Evolutionary conservation across 2,888 invertebrate species (phyloP).

Genomic region (Morinoia aosen): DNA sequence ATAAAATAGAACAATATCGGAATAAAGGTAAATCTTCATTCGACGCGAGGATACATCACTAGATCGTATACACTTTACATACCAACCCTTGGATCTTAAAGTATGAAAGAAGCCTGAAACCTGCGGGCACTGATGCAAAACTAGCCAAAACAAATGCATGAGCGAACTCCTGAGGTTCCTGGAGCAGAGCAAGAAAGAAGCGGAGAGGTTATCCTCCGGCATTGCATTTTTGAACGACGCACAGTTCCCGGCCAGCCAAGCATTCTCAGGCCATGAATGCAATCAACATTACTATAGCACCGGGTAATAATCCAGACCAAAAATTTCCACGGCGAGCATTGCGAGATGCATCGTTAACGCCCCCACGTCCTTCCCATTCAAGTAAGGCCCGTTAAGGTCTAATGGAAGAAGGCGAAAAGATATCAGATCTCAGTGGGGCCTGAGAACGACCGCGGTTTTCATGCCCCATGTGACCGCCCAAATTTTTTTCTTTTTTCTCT

Average conservation of each 20-base stretch:
- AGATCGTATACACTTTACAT: neutral
- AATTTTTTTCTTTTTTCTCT: neutral
- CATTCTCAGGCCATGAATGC: constrained; percentile 46
- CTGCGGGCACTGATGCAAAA: neutral
- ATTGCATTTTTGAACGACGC: constrained; percentile 43
- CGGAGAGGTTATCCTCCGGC: constrained; percentile 35
- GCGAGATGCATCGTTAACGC: constrained; percentile 40
- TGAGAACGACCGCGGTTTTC: neutral
- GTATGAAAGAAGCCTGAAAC: neutral
- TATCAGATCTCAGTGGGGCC: neutral
- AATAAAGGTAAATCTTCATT: neutral
- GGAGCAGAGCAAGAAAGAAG: neutral
- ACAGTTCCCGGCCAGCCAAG: neutral
- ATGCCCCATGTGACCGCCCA: neutral
- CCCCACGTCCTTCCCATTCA: constrained; percentile 24
- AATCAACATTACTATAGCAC: constrained; percentile 47
- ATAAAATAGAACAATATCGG: neutral
- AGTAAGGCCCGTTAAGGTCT: constrained; percentile 33
- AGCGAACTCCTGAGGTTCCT: neutral
- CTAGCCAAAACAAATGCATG: constrained; percentile 25
- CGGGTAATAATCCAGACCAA: constrained; percentile 26
- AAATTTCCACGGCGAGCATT: constrained; percentile 7
- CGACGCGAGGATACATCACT: neutral
- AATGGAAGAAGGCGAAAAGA: constrained; percentile 8
- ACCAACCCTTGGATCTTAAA: neutral